Evolutionary conservation across 2,888 invertebrate genomes (phyloP).

Genomic region (Drosophila koepferae): DNA sequence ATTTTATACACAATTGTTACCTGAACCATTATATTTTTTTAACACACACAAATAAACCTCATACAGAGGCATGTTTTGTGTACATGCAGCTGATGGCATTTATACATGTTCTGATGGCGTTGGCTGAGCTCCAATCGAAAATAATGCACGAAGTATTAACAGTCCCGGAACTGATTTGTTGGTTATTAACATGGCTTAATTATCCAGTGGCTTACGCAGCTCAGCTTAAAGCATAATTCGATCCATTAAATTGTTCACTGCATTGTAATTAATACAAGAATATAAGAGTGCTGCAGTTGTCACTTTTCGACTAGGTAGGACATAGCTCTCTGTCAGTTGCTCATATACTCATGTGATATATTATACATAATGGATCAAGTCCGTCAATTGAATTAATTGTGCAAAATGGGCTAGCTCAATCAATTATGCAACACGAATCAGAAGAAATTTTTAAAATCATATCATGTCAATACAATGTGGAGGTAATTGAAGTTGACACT

Average conservation of each 20-base stretch:
- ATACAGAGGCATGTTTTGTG: conserved; percentile 19
- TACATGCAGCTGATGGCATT: not conserved
- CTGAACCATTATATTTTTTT: not conserved
- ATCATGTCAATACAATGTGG: too few species aligned
- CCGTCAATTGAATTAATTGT: too few species aligned
- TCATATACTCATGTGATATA: too few species aligned
- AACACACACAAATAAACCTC: not conserved
- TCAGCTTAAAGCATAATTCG: conserved; percentile 62
- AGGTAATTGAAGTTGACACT: too few species aligned
- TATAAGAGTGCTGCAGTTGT: not conserved
- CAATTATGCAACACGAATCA: too few species aligned
- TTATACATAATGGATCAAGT: too few species aligned
- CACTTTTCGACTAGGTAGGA: not conserved
- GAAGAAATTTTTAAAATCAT: too few species aligned
- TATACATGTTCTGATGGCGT: not conserved
- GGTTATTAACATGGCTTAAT: conserved; percentile 76
- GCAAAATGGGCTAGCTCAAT: too few species aligned
- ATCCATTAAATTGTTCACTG: conserved; percentile 31
- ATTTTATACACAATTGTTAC: not conserved
- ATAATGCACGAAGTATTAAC: conserved; percentile 70
- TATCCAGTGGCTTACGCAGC: conserved; percentile 66
- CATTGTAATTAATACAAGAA: not conserved
- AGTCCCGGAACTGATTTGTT: conserved; percentile 54
- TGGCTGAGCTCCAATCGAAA: conserved; percentile 28
- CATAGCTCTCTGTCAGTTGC: too few species aligned